Evolutionary conservation across 2,797 vertebrate genomes (phyloP).

Genomic region (Artibeus jamaicensis): DNA sequence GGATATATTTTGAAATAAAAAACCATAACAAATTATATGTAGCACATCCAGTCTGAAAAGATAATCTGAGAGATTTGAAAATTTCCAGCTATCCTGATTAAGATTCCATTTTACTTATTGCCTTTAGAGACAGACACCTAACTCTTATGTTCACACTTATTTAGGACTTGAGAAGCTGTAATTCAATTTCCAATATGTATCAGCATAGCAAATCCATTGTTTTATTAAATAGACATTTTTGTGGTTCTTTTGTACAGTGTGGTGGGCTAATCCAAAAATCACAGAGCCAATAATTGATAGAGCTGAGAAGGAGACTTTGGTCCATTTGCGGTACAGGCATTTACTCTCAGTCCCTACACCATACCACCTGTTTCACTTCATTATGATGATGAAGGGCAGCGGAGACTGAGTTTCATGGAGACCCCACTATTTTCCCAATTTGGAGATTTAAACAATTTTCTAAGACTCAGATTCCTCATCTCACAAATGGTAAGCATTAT

Average conservation of each 20-base stretch:
- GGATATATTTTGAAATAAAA: not conserved
- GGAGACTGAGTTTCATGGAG: not conserved
- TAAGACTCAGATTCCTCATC: not conserved
- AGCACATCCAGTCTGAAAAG: not conserved
- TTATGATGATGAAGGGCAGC: not conserved
- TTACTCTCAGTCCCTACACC: not conserved
- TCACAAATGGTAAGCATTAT: not conserved
- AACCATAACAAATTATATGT: not conserved
- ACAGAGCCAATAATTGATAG: not conserved
- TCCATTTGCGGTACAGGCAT: not conserved
- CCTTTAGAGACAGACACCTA: not conserved
- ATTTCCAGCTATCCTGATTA: not conserved
- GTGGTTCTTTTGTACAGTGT: not conserved
- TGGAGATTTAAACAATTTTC: not conserved
- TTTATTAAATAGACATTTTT: not conserved
- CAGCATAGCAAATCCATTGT: not conserved
- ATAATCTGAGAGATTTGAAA: not conserved
- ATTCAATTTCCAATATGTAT: not conserved
- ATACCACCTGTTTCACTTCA: not conserved
- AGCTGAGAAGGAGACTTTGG: not conserved
- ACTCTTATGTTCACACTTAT: not conserved
- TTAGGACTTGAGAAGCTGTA: not conserved
- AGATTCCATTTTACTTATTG: not conserved
- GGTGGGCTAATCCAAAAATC: not conserved
- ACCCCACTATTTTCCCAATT: not conserved